Base-by-base conservation (phyloP, 2,113 vertebrate species). In the Sisor rabdophorus region DNA sequence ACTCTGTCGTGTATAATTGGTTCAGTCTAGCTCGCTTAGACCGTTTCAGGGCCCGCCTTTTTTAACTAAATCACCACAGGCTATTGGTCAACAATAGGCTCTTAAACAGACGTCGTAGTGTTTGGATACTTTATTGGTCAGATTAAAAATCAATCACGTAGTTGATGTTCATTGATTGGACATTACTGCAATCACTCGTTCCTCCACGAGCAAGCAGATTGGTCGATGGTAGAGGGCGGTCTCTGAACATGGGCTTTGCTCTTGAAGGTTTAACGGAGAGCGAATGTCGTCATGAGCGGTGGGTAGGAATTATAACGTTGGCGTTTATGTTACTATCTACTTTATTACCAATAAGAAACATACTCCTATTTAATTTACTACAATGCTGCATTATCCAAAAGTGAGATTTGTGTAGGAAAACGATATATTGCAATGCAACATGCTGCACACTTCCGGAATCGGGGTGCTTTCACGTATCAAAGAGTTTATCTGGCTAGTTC, bases 271-370 rank as follows among this genome's bases (percentile, higher is more conserved):
- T 79, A 84, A 81, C 89, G 90, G 91, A 91, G 86, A 91, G 91
- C 89, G 90, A 92, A 90, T 93, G 91, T 92, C 92, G 92, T 93
- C 92, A 93, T 93, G 92, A 93, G 92, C 91, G 92, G 92, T 93
- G 91, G 92, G 92, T 93, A 92, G 91, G 92, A 92, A 92, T 92
- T 91, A 88, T 90, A 92, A 91, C 89, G 86, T 92, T 89, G 87
- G 85, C 88, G 91, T 92, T 92, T 93, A 89, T 93, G 89, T 90
- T 88, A 80, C 85, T 86, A 88, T 91, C 83, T 90, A 86, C 89
- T 89, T 86, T 72, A 75, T 88, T 80, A 3, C 11, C 24, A 58
- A 36, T 87, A 47, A 67, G 15, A 12, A 63, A 64, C 24, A 48
- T 78, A 83, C 32, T 74, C 72, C 87, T 83, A 73, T 24, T 73